Base-by-base conservation (phyloP, 1,140 invertebrate species). In the Homalodisca vitripennis region DNA sequence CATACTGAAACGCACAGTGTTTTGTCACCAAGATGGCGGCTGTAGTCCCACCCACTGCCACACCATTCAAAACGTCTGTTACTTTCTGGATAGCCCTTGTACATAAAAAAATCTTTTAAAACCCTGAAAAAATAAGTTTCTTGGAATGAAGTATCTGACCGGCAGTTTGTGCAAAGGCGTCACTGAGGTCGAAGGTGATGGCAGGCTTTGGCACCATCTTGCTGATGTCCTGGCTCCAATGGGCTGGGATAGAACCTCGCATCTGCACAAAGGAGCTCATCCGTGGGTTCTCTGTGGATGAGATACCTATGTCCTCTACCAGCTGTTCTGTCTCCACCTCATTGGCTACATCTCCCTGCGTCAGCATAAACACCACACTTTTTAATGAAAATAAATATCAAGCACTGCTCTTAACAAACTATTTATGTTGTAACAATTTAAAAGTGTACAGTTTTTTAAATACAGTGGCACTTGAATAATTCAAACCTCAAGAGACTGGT, bases 311-410 rank as follows among this genome's bases (percentile, higher is more conserved):
- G 82, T 98, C 94, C 79, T 92, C 89, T 2, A 98, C 92, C 75
- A 99, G 97, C 82, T 99, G 97, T 80, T 99, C 97, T 0, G 97
- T 98, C 86, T 99, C 97, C 12, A 99, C 96, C 84, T 99, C 97
- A 83, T 99, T 99, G 0, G 96, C 97, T 3, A 98, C 96, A 83
- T 98, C 92, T 51, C 97, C 97, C n/a, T n/a, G n/a, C n/a, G n/a
- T n/a, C n/a, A n/a, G n/a, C n/a, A n/a, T n/a, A n/a, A n/a, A n/a
- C n/a, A n/a, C n/a, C n/a, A n/a, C n/a, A n/a, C n/a, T n/a, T n/a
- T n/a, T n/a, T n/a, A n/a, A n/a, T n/a, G n/a, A n/a, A n/a, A n/a
- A n/a, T n/a, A n/a, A n/a, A n/a, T n/a, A n/a, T n/a, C n/a, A n/a
- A n/a, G n/a, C n/a, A n/a, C n/a, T n/a, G n/a, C n/a, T n/a, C n/a